Evolutionary conservation across 2,888 invertebrate genomes (phyloP).

Genomic region (Mesopsocus fuscifrons): DNA sequence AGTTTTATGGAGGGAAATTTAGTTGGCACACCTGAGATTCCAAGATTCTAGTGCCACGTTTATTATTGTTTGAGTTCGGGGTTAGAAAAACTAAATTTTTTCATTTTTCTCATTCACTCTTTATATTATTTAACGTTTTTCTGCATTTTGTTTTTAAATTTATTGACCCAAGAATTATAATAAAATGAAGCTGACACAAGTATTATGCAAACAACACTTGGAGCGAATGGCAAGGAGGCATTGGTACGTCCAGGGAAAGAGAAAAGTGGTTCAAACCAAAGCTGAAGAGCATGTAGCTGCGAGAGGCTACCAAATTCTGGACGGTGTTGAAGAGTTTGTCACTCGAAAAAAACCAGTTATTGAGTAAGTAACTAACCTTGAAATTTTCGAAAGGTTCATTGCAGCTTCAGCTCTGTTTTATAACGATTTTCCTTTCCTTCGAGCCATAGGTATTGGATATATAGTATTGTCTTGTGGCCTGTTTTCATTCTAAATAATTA

Average conservation of each 20-base stretch:
- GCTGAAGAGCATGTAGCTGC: constrained; percentile 32
- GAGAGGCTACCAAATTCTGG: constrained; percentile 37
- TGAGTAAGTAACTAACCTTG: not conserved
- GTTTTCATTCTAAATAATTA: too few relatives aligned
- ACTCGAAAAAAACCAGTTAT: constrained; percentile 25
- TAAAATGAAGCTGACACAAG: constrained; percentile 43
- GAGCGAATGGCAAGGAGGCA: constrained; percentile 50
- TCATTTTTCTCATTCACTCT: not conserved
- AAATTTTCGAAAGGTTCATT: constrained; percentile 1
- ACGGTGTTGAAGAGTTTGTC: constrained; percentile 35
- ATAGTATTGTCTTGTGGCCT: too few relatives aligned
- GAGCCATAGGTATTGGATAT: too few relatives aligned
- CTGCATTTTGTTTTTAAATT: not conserved
- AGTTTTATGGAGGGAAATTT: too few relatives aligned
- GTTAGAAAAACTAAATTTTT: not conserved
- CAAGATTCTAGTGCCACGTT: not conserved
- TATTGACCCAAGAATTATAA: not conserved
- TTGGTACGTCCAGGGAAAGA: constrained; percentile 49
- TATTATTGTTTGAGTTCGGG: not conserved
- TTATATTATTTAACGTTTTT: too few relatives aligned
- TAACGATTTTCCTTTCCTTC: too few relatives aligned
- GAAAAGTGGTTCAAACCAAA: constrained; percentile 33
- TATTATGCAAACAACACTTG: constrained; percentile 45
- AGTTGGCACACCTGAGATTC: too few relatives aligned
- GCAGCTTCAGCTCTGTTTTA: too few relatives aligned